These are phyloP conservation scores for Euborellia annulipes DNA, from an alignment of 1,140 invertebrate species.

Conservation along the genomic window DNA sequence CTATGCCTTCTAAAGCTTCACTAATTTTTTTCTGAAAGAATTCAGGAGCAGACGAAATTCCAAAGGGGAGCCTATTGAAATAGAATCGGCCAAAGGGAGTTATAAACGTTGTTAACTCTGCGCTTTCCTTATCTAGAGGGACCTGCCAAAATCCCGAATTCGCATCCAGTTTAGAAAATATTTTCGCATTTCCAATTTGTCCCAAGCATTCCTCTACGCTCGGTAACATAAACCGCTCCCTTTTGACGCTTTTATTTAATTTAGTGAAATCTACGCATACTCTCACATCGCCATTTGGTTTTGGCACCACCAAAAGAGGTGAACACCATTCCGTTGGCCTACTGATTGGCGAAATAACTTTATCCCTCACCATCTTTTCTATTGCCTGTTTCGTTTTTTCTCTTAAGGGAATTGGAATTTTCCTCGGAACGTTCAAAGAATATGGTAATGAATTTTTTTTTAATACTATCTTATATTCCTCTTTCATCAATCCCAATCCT, in stretches of 20 bases:
- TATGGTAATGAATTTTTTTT: background rate
- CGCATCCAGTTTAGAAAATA: conserved; percentile 13
- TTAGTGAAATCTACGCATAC: conserved; percentile 26
- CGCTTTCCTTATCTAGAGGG: conserved; percentile 10
- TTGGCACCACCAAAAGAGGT: conserved; percentile 26
- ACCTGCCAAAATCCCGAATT: conserved; percentile 15
- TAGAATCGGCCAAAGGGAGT: conserved; percentile 15
- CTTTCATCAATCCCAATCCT: too few species aligned
- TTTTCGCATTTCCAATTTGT: conserved; percentile 6
- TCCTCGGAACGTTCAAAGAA: conserved; percentile 14
- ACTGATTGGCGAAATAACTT: conserved; percentile 21
- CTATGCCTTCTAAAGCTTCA: too few species aligned
- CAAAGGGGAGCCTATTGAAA: conserved; percentile 13
- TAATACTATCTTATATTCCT: too few species aligned
- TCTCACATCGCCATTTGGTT: conserved; percentile 21
- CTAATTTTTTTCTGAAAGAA: conserved; percentile 3
- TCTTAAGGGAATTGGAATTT: conserved; percentile 19
- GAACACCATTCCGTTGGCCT: conserved; percentile 25
- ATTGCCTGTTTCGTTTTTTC: conserved; percentile 16
- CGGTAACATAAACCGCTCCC: conserved; percentile 13
- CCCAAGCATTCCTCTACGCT: background rate
- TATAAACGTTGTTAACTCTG: conserved; percentile 14
- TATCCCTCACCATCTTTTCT: conserved; percentile 13
- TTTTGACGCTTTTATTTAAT: conserved; percentile 19
- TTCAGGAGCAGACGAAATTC: conserved; percentile 12